These are phyloP conservation scores for Steinernema feltiae DNA, from an alignment of 1,140 invertebrate genomes.

Conservation along the genomic window DNA sequence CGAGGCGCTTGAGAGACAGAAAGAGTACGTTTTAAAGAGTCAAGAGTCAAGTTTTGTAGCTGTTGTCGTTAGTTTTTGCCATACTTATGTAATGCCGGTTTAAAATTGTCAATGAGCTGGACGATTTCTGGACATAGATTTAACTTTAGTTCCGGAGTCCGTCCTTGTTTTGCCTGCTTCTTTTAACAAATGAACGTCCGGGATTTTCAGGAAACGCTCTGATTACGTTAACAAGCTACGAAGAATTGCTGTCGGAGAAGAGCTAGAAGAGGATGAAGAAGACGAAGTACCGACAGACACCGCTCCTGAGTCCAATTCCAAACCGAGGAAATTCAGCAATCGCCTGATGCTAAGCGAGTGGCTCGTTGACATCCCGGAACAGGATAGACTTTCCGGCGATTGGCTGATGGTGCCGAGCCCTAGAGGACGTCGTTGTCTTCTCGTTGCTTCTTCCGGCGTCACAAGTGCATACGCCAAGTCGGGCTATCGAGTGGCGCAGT, in stretches of 20 bases:
- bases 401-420: constrained; percentile 81
- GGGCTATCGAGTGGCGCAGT: constrained; percentile 65
- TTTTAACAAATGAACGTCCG: too few relatives aligned
- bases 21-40: background rate
- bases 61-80: too few relatives aligned
- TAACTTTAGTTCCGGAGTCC: too few relatives aligned
- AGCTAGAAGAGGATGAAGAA: constrained; percentile 5
- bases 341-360: constrained; percentile 80
- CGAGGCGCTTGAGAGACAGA: background rate
- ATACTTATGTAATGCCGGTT: too few relatives aligned
- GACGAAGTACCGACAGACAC: constrained; percentile 1
- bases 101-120: too few relatives aligned
- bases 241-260: background rate
- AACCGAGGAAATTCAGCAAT: constrained; percentile 16
- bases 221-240: background rate
- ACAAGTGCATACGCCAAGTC: constrained; percentile 70
- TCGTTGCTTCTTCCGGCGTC: constrained; percentile 70
- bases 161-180: too few relatives aligned
- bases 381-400: constrained; percentile 66
- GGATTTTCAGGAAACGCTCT: background rate
- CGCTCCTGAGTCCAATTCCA: background rate
- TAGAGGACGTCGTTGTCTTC: constrained; percentile 70
- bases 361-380: constrained; percentile 75
- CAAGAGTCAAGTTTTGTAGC: too few relatives aligned
- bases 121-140: too few relatives aligned